These are phyloP conservation scores for Hesperia comma DNA, from an alignment of 2,888 invertebrate species.

Conservation along the genomic window DNA sequence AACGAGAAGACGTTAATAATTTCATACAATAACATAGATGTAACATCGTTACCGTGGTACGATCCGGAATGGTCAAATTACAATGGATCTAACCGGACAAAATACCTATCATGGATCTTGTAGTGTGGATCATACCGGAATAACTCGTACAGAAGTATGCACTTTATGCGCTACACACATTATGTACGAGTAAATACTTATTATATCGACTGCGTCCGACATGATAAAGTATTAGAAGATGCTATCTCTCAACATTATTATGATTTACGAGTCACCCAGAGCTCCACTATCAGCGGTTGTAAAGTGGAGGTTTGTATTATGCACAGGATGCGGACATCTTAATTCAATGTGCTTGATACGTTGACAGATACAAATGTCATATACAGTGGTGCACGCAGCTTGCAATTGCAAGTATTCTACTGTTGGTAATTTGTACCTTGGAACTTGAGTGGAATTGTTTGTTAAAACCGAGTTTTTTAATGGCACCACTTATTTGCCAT, in stretches of 20 bases:
- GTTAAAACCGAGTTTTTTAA: too few relatives aligned
- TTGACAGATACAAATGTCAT: slow-evolving; percentile 28
- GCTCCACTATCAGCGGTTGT: slow-evolving; percentile 56
- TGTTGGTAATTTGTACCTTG: too few relatives aligned
- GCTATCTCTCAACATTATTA: slow-evolving; percentile 43
- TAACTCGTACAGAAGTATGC: background rate
- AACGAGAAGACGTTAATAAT: background rate
- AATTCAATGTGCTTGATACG: slow-evolving; percentile 53
- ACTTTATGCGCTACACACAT: background rate
- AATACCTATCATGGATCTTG: too few relatives aligned
- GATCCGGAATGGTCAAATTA: too few relatives aligned
- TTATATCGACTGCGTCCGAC: background rate
- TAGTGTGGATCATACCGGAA: too few relatives aligned
- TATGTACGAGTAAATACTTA: too few relatives aligned
- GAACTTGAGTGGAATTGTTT: too few relatives aligned
- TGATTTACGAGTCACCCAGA: slow-evolving; percentile 57
- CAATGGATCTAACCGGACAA: too few relatives aligned
- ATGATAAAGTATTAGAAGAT: slow-evolving; percentile 20
- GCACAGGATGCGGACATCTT: slow-evolving; percentile 72
- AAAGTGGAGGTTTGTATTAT: slow-evolving; percentile 59
- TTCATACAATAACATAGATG: background rate
- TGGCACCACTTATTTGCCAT: too few relatives aligned
- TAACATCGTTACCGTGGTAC: too few relatives aligned
- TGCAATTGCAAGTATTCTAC: background rate
- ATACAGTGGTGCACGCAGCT: background rate